Conservation (phyloP, 1,140 invertebrate genomes). For the Drosophila persimilis region DNA sequence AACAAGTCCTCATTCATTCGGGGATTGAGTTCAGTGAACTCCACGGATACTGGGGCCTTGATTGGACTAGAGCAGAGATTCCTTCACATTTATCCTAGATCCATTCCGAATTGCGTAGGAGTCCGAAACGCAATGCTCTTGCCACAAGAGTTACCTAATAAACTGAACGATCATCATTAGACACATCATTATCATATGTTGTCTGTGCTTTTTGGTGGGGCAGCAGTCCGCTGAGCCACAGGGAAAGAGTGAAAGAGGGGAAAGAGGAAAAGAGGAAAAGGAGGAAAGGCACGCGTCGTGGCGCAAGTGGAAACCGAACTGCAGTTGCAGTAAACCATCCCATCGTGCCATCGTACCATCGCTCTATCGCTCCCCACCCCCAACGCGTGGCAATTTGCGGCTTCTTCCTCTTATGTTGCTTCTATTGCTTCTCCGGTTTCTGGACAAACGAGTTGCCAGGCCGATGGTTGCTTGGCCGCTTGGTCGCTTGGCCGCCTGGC, state of each 20-base stretch:
- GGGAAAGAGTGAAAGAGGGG: conserved; percentile 20
- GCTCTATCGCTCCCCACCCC: neutral
- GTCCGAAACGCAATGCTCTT: conserved; percentile 16
- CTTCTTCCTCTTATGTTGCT: conserved; percentile 50
- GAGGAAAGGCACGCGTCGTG: conserved; percentile 52
- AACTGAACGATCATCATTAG: conserved; percentile 29
- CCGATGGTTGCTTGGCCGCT: conserved; percentile 25
- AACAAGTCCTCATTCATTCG: too few species aligned
- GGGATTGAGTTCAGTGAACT: too few species aligned
- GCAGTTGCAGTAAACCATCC: conserved; percentile 28
- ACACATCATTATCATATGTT: conserved; percentile 31
- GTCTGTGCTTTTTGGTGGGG: conserved; percentile 11
- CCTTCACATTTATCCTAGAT: too few species aligned
- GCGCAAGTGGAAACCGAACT: conserved; percentile 21
- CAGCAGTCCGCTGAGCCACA: too few species aligned
- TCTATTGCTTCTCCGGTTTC: conserved; percentile 66
- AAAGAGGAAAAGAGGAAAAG: conserved; percentile 12
- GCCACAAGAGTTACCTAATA: conserved; percentile 46
- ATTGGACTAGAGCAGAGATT: too few species aligned
- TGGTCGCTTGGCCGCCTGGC: conserved; percentile 47
- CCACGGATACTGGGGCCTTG: too few species aligned
- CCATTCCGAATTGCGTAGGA: too few species aligned
- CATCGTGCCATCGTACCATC: neutral
- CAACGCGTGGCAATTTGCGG: conserved; percentile 62
- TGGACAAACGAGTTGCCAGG: conserved; percentile 72